Conservation (phyloP, 2,113 vertebrate genomes). For the Columbina picui region DNA sequence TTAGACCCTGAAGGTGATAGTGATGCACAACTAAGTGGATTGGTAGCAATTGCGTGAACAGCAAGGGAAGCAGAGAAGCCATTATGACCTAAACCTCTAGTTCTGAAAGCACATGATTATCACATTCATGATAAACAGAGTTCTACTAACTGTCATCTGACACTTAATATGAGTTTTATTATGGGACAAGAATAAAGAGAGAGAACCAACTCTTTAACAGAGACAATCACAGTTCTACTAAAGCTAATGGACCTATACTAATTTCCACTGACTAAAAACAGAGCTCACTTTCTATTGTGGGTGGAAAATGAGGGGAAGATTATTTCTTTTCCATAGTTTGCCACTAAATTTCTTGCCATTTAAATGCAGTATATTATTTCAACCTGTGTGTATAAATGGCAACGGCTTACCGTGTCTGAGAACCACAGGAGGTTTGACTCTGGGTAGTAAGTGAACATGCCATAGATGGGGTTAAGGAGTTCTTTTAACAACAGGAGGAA, state of each 20-base stretch:
- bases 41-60: background rate
- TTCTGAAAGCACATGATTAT: background rate
- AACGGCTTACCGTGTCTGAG: constrained; percentile 89
- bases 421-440: constrained; percentile 97
- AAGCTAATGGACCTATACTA: background rate
- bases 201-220: background rate
- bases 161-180: background rate
- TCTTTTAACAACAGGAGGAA: constrained; percentile 94
- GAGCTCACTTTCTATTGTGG: background rate
- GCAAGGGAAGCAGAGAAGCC: background rate
- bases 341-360: background rate
- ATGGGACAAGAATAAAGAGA: background rate
- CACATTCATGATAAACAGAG: background rate
- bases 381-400: background rate
- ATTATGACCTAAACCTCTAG: background rate
- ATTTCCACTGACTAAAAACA: background rate
- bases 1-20: background rate
- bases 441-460: constrained; percentile 94
- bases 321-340: background rate
- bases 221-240: background rate
- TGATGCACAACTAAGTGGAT: background rate
- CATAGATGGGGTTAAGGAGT: constrained; percentile 93
- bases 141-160: background rate
- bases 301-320: background rate
- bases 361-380: background rate